Conservation (phyloP, 1,140 invertebrate genomes). For the Littorina saxatilis region DNA sequence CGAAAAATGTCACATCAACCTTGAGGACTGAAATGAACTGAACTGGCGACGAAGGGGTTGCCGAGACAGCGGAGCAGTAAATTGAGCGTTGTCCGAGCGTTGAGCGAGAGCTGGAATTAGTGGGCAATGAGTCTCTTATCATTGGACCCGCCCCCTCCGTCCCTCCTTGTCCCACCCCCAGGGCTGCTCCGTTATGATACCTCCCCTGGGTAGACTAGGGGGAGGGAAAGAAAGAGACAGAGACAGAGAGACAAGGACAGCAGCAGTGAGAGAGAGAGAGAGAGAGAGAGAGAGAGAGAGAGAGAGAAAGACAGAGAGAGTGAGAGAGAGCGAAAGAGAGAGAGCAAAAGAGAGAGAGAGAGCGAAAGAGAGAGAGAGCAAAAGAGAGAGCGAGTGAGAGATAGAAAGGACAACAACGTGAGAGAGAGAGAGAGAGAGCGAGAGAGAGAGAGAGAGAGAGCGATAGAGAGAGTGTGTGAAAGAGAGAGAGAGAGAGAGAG, state of each 20-base stretch:
- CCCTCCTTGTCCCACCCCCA: too few relatives aligned
- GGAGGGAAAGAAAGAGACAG: neutral
- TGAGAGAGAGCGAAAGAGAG: neutral
- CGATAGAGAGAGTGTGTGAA: too few relatives aligned
- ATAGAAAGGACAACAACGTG: too few relatives aligned
- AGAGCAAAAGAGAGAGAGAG: neutral
- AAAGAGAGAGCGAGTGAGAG: slow-evolving; percentile 11
- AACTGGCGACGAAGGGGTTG: too few relatives aligned
- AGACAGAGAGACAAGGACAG: neutral
- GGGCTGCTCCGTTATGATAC: too few relatives aligned
- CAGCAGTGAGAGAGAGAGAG: slow-evolving; percentile 1
- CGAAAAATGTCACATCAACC: too few relatives aligned
- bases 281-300: neutral
- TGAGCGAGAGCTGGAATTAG: too few relatives aligned
- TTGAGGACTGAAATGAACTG: too few relatives aligned
- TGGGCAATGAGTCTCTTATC: too few relatives aligned
- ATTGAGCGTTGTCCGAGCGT: too few relatives aligned
- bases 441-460: neutral
- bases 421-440: slow-evolving; percentile 10
- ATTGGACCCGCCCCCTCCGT: too few relatives aligned
- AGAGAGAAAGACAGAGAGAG: neutral
- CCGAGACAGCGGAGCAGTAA: too few relatives aligned
- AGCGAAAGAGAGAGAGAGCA: neutral
- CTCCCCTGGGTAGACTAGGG: neutral
- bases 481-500: neutral